These are phyloP conservation scores for Syrrhaptes paradoxus DNA, from an alignment of 2,113 vertebrate species.

Conservation along the genomic window DNA sequence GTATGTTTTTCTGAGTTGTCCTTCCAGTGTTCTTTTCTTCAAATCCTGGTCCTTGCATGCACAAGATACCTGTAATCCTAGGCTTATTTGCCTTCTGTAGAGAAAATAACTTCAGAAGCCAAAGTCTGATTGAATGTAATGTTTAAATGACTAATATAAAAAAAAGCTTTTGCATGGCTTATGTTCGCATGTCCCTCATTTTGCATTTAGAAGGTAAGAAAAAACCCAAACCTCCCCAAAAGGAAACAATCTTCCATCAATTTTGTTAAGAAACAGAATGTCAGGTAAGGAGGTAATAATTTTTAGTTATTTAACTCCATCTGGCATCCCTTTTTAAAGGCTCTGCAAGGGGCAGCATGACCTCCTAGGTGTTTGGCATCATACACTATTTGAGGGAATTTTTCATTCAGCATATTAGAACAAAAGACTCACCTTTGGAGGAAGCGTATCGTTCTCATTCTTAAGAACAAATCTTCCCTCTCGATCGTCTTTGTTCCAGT, in stretches of 20 bases:
- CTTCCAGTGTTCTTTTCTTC: not conserved
- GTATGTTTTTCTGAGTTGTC: not conserved
- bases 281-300: not conserved
- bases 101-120: not conserved
- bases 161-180: not conserved
- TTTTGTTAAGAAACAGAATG: not conserved
- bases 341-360: not conserved
- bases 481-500: slow-evolving; percentile 99
- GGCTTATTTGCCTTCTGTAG: not conserved
- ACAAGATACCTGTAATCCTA: not conserved
- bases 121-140: not conserved
- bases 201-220: not conserved
- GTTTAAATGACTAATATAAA: not conserved
- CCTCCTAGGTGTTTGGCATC: not conserved
- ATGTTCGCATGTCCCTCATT: not conserved
- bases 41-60: not conserved
- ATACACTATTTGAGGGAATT: not conserved
- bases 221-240: not conserved
- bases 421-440: slow-evolving; percentile 83
- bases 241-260: not conserved
- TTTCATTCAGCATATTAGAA: not conserved
- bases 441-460: slow-evolving; percentile 93
- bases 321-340: not conserved
- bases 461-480: slow-evolving; percentile 98
- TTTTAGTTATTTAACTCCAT: not conserved